Evolutionary conservation across 2,888 invertebrate genomes (phyloP), one percentile per base, ranked within the genome.

Genomic region (Charanyca ferruginea): DNA sequence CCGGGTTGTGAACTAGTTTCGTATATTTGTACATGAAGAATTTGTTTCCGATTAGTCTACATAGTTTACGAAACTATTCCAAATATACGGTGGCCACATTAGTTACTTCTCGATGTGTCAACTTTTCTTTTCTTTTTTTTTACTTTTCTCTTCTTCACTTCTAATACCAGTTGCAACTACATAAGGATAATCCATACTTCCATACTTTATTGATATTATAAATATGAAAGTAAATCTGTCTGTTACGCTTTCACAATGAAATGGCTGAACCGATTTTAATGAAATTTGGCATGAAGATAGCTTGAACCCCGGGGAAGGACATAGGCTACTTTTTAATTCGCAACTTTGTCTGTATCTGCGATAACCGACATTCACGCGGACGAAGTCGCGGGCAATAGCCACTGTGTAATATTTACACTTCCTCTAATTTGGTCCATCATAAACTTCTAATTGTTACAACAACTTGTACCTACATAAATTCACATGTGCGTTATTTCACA

Each of bases 371-470:
- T n/a, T n/a, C n/a, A n/a, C n/a, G n/a, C n/a, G n/a, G n/a, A n/a
- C n/a, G n/a, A n/a, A n/a, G n/a, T n/a, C n/a, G n/a, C n/a, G n/a
- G n/a, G n/a, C n/a, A n/a, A n/a, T n/a, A n/a, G n/a, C n/a, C n/a
- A n/a, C n/a, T n/a, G n/a, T 32, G 32, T 32, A 32, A n/a, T 32
- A 32, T 58, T 42, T n/a, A 22, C 38, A n/a, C 18, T 9, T 3
- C 41, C 20, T 32, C 42, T 57, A 53, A 63, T 69, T 53, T 47
- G 5, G n/a, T 18, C n/a, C 5, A 13, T 44, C 28, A 66, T 48
- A 47, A 68, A 66, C 42, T n/a, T 8, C 18, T 58, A 70, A 75
- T 52, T 57, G 51, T 54, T 38, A 42, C 45, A 66, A 66, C 54
- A 57, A 73, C 23, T 49, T 47, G 13, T 41, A 25, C n/a, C n/a